Base-by-base conservation (phyloP, 1,140 invertebrate species). In the Bombus picipes region DNA sequence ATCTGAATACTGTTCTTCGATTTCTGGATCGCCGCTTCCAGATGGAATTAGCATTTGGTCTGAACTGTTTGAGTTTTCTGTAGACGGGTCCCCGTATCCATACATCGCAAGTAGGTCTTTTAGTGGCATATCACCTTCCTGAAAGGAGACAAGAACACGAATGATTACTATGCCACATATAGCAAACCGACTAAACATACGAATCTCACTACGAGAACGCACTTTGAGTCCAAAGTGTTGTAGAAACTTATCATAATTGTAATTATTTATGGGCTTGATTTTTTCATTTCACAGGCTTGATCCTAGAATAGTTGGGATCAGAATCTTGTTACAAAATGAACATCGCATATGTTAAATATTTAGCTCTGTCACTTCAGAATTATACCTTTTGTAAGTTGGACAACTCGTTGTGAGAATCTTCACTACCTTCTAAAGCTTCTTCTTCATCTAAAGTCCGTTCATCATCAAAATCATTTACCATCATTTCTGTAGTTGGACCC, bases 391-490 rank as follows among this genome's bases (percentile, higher is more conserved):
- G 97, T 74, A 99, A 96, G 94, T 98, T 98, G 89, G 97, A 97
- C 72, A 99, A 96, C 95, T 99, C 98, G 92, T 97, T 97, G 91
- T 97, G 96, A 59, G 98, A 97, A 94, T 98, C 98, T 95, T 98
- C 98, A 90, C 97, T 96, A 88, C 97, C 97, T 92, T 98, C 98
- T 93, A 99, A 95, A 57, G 98, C 98, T 96, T 99, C 99, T 96
- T 99, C 98, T 96, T 99, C 98, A 94, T 99, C 98, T 92, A 99
- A 93, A 72, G 98, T 99, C 93, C 97, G 96, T 94, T 99, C 99
- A 96, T 99, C 99, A 95, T 99, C 98, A 96, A 98, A 99, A 95
- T 99, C 98, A 97, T 99, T 98, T 83, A 99, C 97, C 96, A 99
- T 97, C 98, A 99, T 98, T 95, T 99, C 98, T 71, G 96, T 96